phyloP scores from a whole-genome alignment of 23 tunicate species.

The Ascidia mentula region DNA sequence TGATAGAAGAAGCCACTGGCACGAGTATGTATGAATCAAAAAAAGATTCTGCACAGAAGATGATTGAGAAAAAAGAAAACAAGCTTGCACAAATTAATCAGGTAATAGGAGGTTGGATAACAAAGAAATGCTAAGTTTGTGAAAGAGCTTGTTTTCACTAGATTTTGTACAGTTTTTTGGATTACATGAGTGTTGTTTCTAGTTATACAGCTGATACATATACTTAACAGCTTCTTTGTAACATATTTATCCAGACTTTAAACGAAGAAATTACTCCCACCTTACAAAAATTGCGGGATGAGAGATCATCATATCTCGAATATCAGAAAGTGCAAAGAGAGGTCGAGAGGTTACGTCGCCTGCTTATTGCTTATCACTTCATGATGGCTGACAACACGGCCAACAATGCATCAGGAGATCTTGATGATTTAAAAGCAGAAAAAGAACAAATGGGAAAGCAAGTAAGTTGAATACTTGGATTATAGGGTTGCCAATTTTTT shows the following conservation, averaged over 20 bases:
- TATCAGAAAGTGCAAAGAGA: slow-evolving; percentile 85
- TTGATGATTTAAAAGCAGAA: slow-evolving; percentile 49
- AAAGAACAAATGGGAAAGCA: slow-evolving; percentile 41
- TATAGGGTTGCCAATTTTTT: too few relatives aligned
- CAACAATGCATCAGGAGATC: slow-evolving; percentile 30
- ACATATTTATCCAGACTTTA: slow-evolving; percentile 28
- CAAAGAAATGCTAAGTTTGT: not conserved
- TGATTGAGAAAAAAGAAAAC: slow-evolving; percentile 89
- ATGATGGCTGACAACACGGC: slow-evolving; percentile 30
- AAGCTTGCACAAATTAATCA: slow-evolving; percentile 56
- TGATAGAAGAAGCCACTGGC: slow-evolving; percentile 99
- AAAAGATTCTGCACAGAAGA: slow-evolving; percentile 80
- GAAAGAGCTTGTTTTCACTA: too few relatives aligned
- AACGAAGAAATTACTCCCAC: slow-evolving; percentile 91
- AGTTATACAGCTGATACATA: too few relatives aligned
- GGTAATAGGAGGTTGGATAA: slow-evolving; percentile 11
- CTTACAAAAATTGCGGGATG: slow-evolving; percentile 70
- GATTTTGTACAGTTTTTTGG: not conserved
- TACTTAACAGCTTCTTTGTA: not conserved
- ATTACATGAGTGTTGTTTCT: not conserved
- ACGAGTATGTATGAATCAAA: slow-evolving; percentile 96
- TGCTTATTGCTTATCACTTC: slow-evolving; percentile 79
- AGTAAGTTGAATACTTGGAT: too few relatives aligned
- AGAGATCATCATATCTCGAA: slow-evolving; percentile 71
- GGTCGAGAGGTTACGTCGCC: slow-evolving; percentile 52